phyloP scores from a whole-genome alignment of 2,113 vertebrate species.

The Rhea pennata region DNA sequence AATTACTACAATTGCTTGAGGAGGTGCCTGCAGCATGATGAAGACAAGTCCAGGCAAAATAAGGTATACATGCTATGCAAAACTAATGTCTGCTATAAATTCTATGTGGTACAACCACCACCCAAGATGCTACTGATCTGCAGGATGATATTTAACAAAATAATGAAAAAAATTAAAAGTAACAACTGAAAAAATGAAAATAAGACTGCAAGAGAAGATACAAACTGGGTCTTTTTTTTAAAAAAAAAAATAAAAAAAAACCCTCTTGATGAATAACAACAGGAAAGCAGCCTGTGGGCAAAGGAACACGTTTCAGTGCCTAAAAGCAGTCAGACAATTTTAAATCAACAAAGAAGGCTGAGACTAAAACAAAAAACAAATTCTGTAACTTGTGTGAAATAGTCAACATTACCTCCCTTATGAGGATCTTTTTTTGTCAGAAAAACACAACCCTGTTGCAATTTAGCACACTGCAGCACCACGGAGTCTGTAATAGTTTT shows the following conservation, averaged over 20 bases:
- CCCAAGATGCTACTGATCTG: conserved; percentile 64
- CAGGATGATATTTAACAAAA: conserved; percentile 44
- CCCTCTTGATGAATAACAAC: fast-evolving
- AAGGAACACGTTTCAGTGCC: background rate
- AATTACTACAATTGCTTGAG: conserved; percentile 64
- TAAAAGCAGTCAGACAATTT: background rate
- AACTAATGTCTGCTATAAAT: conserved; percentile 40
- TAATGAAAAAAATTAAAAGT: conserved; percentile 34
- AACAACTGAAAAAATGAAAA: background rate
- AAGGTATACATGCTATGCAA: conserved; percentile 42
- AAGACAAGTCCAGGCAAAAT: conserved; percentile 66
- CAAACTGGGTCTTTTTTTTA: background rate
- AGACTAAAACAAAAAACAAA: background rate
- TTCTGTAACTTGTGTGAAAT: background rate
- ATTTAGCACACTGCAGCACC: conserved; percentile 50
- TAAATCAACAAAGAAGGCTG: background rate
- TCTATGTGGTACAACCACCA: conserved; percentile 33
- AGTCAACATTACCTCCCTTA: background rate
- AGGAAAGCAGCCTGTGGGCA: background rate
- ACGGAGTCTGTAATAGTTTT: conserved; percentile 62
- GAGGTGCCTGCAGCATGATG: conserved; percentile 57
- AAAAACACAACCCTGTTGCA: background rate
- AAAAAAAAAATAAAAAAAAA: background rate
- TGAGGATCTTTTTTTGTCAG: conserved; percentile 12
- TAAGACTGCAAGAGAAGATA: background rate